phyloP scores from a whole-genome alignment of 1,140 invertebrate species.

The Drosophila sechellia region DNA sequence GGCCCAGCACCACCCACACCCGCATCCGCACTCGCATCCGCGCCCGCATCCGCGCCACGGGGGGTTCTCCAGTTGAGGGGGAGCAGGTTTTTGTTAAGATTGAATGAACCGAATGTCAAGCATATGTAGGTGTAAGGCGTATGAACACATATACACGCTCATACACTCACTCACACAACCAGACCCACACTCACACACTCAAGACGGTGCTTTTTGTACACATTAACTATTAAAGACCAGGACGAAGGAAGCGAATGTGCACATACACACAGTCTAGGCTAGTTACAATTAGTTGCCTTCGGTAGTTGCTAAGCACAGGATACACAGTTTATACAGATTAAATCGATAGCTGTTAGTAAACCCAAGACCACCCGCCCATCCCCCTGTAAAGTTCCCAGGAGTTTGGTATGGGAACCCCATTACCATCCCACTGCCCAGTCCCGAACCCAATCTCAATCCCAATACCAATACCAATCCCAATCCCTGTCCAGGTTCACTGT shows the following conservation, averaged over 20 bases:
- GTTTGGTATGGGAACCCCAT: background rate
- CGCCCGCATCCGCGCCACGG: background rate
- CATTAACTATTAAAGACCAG: conserved; percentile 16
- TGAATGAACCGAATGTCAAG: conserved; percentile 5
- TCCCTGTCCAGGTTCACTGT: background rate
- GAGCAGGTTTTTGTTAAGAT: conserved; percentile 27
- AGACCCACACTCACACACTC: conserved; percentile 5
- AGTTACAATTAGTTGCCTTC: conserved; percentile 55
- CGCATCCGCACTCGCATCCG: conserved; percentile 8
- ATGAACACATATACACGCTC: conserved; percentile 13
- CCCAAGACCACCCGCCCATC: background rate
- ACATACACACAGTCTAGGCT: conserved; percentile 40
- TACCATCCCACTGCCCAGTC: too few species aligned
- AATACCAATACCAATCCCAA: background rate
- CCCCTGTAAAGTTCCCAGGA: conserved; percentile 7
- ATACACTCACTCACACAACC: conserved; percentile 1
- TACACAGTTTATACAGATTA: conserved; percentile 49
- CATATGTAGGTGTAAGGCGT: conserved; percentile 23
- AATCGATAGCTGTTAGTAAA: conserved; percentile 23
- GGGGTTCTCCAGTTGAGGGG: conserved; percentile 37
- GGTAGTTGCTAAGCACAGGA: conserved; percentile 52
- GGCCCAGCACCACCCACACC: conserved; percentile 6
- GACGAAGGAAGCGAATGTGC: background rate
- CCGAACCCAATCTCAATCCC: background rate
- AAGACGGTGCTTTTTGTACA: conserved; percentile 36